Conservation (phyloP, 2,888 invertebrate species). For the Morpho achilles region DNA sequence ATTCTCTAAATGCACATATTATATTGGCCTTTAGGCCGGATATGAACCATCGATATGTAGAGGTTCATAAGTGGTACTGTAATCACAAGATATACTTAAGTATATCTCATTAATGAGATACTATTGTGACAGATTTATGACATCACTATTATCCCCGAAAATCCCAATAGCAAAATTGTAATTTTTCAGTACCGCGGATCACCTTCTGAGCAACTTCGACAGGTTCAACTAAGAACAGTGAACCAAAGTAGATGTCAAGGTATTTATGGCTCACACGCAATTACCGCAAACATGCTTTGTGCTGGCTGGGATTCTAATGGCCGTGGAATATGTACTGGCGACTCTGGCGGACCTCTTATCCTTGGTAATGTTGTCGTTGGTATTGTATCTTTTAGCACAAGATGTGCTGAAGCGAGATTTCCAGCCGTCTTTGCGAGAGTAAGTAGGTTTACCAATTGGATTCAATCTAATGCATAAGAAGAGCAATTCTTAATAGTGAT, state of each 20-base stretch:
- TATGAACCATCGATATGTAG: too few relatives aligned
- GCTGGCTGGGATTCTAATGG: constrained; percentile 3
- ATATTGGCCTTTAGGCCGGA: too few relatives aligned
- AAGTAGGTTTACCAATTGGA: constrained; percentile 10
- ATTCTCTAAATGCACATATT: too few relatives aligned
- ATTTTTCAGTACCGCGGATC: background rate
- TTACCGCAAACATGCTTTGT: background rate
- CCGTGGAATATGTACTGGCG: background rate
- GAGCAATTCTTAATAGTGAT: too few relatives aligned
- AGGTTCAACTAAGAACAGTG: background rate
- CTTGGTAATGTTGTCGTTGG: constrained; percentile 9
- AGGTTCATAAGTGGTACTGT: too few relatives aligned
- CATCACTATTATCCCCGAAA: too few relatives aligned
- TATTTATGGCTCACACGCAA: background rate
- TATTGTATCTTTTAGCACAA: constrained; percentile 1
- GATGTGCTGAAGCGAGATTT: background rate
- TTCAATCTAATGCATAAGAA: constrained; percentile 2
- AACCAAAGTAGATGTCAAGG: background rate
- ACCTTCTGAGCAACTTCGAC: constrained; percentile 2
- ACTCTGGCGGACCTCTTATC: constrained; percentile 27
- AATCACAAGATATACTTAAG: too few relatives aligned
- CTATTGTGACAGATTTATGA: too few relatives aligned
- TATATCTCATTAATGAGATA: too few relatives aligned
- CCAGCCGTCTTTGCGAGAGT: background rate
- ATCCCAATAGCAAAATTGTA: too few relatives aligned